Conservation (phyloP, 2,888 invertebrate species). For the Ornithoptera alexandrae region DNA sequence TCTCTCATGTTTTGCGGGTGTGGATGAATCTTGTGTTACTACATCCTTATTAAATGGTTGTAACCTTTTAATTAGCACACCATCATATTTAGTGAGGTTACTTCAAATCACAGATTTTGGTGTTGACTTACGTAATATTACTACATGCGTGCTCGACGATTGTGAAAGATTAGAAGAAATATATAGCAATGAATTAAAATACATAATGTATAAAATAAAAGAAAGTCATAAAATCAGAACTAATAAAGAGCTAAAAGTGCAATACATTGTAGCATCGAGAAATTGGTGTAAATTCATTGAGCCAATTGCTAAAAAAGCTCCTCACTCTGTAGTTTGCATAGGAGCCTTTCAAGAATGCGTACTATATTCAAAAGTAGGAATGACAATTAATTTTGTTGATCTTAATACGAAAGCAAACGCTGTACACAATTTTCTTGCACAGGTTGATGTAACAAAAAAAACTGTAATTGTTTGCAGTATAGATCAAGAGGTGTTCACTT, state of each 20-base stretch:
- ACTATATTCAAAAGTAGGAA: conserved; percentile 81
- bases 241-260: conserved; percentile 70
- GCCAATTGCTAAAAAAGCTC: conserved; percentile 75
- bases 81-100: conserved; percentile 76
- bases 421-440: conserved; percentile 72
- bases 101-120: conserved; percentile 58
- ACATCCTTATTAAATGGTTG: conserved; percentile 82
- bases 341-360: conserved; percentile 87
- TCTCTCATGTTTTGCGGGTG: conserved; percentile 67
- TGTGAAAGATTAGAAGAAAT: conserved; percentile 82
- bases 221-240: conserved; percentile 64
- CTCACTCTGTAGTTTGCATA: conserved; percentile 83
- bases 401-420: conserved; percentile 64
- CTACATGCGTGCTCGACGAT: conserved; percentile 85
- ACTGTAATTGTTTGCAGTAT: conserved; percentile 82
- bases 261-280: conserved; percentile 81
- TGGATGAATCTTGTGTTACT: conserved; percentile 54
- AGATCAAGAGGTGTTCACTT: conserved; percentile 75
- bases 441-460: conserved; percentile 66
- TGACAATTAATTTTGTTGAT: conserved; percentile 56
- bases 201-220: conserved; percentile 63
- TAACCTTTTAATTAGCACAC: conserved; percentile 86
- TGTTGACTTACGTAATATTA: conserved; percentile 81
- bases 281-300: conserved; percentile 83
- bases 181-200: conserved; percentile 70